These are phyloP conservation scores for Bellardia pandia DNA, from an alignment of 2,888 invertebrate species.

Conservation along the genomic window DNA sequence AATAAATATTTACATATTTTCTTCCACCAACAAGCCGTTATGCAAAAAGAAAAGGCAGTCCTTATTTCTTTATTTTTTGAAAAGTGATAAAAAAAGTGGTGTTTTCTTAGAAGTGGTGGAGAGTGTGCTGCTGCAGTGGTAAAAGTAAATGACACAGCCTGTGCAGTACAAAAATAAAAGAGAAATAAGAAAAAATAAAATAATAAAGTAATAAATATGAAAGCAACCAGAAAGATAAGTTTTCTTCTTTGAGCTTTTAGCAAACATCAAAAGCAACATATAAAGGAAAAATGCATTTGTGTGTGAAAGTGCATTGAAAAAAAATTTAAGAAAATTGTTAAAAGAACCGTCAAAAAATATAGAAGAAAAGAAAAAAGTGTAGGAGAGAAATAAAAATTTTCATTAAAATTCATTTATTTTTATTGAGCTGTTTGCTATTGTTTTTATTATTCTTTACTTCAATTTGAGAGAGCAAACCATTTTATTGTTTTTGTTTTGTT, in stretches of 20 bases:
- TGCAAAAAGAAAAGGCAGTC: not conserved
- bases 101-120: not conserved
- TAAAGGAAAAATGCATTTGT: constrained; percentile 43
- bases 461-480: constrained; percentile 17
- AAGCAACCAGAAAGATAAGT: constrained; percentile 16
- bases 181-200: constrained; percentile 1
- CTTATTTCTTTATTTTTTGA: not conserved
- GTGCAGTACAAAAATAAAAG: constrained; percentile 17
- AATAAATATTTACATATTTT: not conserved
- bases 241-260: constrained; percentile 26
- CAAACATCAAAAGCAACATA: not conserved
- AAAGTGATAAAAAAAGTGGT: constrained; percentile 11
- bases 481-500: constrained; percentile 58
- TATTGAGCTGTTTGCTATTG: constrained; percentile 40
- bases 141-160: constrained; percentile 11
- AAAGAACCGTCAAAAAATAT: constrained; percentile 31
- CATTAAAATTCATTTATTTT: constrained; percentile 46
- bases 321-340: not conserved
- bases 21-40: not conserved
- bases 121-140: not conserved
- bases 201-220: constrained; percentile 3
- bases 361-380: constrained; percentile 45
- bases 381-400: constrained; percentile 37
- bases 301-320: constrained; percentile 49
- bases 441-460: constrained; percentile 20